Evolutionary conservation across 1,140 invertebrate genomes (phyloP), one percentile per base, ranked within the genome.

Genomic region (Uloborus diversus): DNA sequence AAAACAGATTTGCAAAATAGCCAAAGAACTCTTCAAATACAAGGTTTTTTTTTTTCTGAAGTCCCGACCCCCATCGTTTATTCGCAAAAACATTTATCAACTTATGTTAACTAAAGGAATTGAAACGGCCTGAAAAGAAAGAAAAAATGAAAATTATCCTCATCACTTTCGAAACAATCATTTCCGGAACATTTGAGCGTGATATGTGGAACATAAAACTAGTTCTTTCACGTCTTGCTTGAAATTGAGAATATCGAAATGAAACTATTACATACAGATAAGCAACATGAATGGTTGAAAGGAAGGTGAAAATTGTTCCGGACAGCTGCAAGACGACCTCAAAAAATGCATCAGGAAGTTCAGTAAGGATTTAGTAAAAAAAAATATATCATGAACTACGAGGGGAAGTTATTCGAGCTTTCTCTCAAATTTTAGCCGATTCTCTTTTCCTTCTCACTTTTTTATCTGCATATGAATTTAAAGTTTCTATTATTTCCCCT

Each of bases 191-290:
- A 42, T 9, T 7, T 9, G 17, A 17, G 17, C 37, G 37, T 42
- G 37, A 42, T 7, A 7, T 42, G 37, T 42, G 17, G 7, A 42
- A 42, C 37, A 42, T 9, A 42, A 42, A 59, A 27, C 56, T 27
- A 59, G 17, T 23, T 14, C 56, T 13, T 1, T 4, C 23, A 2
- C 2, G 56, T 28, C 9, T 59, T 23, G 25, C 27, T 13, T 28
- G 56, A 59, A 59, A 59, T 59, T 28, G 56, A 59, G 56, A 59
- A 30, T 59, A 59, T 59, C 27, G 25, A 7, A 59, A 13, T 59
- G 14, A 2, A 14, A n/a, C 20, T 53, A 9, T 17, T 17, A n/a
- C 51, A 42, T 9, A 42, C 37, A 42, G 37, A 7, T 17, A 9
- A 42, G 37, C 17, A 17, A 42, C 7, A 42, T 17, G 37, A 7